Percentiles rank a stretch among this genome's conserved stretches.
Conservation (phyloP, 2,113 vertebrate species). For the Apodemus sylvaticus region DNA sequence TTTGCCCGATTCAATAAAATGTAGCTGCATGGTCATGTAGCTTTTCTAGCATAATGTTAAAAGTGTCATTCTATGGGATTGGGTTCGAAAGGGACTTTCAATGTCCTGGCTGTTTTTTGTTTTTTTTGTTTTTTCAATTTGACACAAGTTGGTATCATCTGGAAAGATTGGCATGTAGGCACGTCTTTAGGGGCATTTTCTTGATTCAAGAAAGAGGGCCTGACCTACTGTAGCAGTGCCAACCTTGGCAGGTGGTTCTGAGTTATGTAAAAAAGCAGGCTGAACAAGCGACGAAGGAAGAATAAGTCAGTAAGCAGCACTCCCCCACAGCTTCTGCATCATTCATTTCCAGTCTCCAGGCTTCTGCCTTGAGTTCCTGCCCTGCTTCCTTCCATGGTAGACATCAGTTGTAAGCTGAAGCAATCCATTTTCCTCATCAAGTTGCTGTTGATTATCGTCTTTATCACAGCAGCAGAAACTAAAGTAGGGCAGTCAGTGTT, state of each 20-base stretch:
- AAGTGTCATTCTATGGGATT: background rate
- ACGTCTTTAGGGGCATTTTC: background rate
- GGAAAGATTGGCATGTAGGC: background rate
- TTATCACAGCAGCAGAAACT: background rate
- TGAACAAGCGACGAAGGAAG: background rate
- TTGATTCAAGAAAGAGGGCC: background rate
- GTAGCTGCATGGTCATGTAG: background rate
- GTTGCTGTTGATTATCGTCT: background rate
- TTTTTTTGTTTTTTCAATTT: background rate
- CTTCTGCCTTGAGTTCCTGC: background rate
- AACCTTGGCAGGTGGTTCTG: background rate
- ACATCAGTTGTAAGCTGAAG: background rate
- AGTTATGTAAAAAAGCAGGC: background rate
- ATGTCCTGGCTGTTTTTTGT: background rate
- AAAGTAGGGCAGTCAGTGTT: background rate
- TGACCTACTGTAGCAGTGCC: background rate
- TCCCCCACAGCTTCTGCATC: background rate
- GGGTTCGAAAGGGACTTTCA: background rate
- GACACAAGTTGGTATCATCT: background rate
- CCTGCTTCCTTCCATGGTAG: background rate
- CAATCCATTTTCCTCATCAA: background rate
- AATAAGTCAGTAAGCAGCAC: background rate
- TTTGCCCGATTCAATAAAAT: background rate
- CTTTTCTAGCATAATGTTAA: background rate
- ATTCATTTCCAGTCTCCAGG: background rate